These are phyloP conservation scores for Mythimna pallens DNA, from an alignment of 2,888 invertebrate genomes.

Conservation along the genomic window DNA sequence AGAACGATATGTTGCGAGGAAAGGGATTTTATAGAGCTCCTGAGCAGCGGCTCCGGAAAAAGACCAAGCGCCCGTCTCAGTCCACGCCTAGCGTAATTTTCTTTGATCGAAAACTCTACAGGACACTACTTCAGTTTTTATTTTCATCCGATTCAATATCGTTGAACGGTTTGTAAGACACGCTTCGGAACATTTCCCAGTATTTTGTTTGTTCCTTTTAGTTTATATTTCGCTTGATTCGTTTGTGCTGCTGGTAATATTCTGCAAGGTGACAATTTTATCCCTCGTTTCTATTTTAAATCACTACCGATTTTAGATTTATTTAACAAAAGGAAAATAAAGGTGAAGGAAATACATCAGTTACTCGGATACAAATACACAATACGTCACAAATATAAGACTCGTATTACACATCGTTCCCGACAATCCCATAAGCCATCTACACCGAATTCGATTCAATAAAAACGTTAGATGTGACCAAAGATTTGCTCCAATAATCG, in stretches of 20 bases:
- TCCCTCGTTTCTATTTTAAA: conserved; percentile 21
- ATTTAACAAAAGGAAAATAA: background rate
- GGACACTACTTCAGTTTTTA: conserved; percentile 83
- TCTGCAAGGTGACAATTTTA: conserved; percentile 64
- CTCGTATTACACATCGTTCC: conserved; percentile 77
- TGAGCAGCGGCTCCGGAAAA: conserved; percentile 76
- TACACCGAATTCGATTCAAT: conserved; percentile 82
- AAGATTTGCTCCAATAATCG: conserved; percentile 86
- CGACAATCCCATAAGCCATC: conserved; percentile 78
- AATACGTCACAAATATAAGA: conserved; percentile 65
- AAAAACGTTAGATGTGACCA: conserved; percentile 82
- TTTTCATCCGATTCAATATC: conserved; percentile 86
- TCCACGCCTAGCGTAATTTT: conserved; percentile 85
- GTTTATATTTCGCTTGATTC: conserved; percentile 64
- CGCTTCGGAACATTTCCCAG: conserved; percentile 69
- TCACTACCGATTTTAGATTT: conserved; percentile 27
- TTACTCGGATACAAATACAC: background rate
- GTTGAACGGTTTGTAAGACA: conserved; percentile 76
- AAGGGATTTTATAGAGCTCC: conserved; percentile 87
- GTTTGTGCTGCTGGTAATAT: conserved; percentile 51
- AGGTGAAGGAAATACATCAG: background rate
- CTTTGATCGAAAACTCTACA: conserved; percentile 87
- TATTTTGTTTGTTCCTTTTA: conserved; percentile 58
- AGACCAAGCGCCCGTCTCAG: conserved; percentile 78
- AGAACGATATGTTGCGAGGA: conserved; percentile 88